Percentiles rank a stretch among this genome's conserved stretches.
Evolutionary conservation across 2,113 vertebrate genomes (phyloP).

Genomic region (Nothoprocta pentlandii): DNA sequence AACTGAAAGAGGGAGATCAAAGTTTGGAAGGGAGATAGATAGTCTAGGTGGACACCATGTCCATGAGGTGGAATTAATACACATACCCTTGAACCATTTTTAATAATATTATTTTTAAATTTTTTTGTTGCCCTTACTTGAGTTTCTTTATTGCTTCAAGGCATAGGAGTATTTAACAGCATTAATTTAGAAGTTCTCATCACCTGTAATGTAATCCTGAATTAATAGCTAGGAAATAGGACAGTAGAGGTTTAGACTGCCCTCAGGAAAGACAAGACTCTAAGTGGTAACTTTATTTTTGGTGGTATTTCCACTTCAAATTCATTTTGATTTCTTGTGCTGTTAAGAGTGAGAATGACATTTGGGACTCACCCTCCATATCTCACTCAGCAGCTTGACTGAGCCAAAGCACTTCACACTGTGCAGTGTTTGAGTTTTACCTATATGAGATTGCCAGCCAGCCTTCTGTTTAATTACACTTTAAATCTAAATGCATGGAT

Average conservation of each 20-base stretch:
- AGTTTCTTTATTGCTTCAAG: not conserved
- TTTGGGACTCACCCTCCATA: not conserved
- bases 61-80: not conserved
- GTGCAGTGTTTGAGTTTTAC: not conserved
- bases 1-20: fast-evolving
- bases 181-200: not conserved
- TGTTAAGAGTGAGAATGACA: not conserved
- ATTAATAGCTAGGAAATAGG: not conserved
- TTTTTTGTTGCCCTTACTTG: not conserved
- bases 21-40: not conserved
- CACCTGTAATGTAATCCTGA: not conserved
- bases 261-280: not conserved
- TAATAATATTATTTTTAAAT: too few species aligned
- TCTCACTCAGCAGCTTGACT: not conserved
- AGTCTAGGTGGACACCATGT: not conserved
- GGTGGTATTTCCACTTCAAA: not conserved
- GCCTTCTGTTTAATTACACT: not conserved
- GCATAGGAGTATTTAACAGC: not conserved
- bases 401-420: not conserved
- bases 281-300: not conserved
- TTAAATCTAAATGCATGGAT: not conserved
- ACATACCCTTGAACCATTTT: not conserved
- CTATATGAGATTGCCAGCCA: not conserved
- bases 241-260: not conserved
- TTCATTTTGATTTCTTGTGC: not conserved